Base-by-base conservation (phyloP, 2,797 vertebrate species). In the Oceanodroma leucorhoa region DNA sequence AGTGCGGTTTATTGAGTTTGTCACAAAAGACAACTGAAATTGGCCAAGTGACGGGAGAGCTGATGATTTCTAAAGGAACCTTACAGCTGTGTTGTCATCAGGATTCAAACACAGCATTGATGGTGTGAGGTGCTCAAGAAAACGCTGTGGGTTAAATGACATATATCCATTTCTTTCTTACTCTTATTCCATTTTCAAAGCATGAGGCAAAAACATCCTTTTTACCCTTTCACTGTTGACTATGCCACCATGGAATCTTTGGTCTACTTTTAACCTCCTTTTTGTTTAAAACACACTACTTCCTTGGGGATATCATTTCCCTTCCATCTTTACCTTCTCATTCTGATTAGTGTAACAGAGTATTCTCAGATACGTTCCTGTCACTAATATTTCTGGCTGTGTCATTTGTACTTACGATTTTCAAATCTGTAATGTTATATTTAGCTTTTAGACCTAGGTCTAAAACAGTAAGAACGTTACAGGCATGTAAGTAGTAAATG, bases 391-490 rank as follows among this genome's bases (percentile, higher is more conserved):
- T 91, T 81, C 43, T 58, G 48, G 4, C 73, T 81, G 12, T 76
- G 58, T 66, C 48, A 30, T 30, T 30, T 75, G 9, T n/a, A 46
- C 13, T 46, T 60, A 9, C 51, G 45, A 67, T 64, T 89, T 89
- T 84, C 50, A 72, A 82, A 71, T 43, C 24, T 36, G 61, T 71
- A 40, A 70, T 22, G 27, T 58, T 76, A 14, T 46, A 60, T 62
- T 75, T 89, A 67, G 30, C 8, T 75, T 93, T 84, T 24, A 80
- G 78, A 64, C 53, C 0, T 2, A 23, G 12, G 3, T 70, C 40
- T 78, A 40, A 75, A 92, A 5, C 20, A 62, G 0, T n/a, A 61
- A n/a, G 4, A 54, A 45, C 0, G 0, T 60, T n/a, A 36, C 11
- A 82, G 26, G 11, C 6, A 0, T 19, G 2, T 50, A 73, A 88